phyloP scores from a whole-genome alignment of 2,797 vertebrate genomes.

The Clarias platycephalus region DNA sequence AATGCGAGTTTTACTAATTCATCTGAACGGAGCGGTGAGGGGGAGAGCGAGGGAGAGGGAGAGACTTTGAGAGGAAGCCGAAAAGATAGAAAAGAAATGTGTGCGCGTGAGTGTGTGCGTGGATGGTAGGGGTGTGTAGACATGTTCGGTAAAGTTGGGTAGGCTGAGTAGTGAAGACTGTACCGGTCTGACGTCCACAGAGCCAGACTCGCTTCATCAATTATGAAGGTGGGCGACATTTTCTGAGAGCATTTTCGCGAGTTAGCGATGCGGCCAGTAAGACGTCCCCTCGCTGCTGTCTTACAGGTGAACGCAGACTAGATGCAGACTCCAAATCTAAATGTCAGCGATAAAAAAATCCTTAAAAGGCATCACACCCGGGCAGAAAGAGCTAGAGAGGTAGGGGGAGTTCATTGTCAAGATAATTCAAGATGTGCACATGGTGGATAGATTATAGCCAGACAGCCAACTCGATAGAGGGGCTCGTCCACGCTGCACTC shows the following conservation, averaged over 20 bases:
- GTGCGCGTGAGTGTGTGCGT: slow-evolving; percentile 26
- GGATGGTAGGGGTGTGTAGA: slow-evolving; percentile 27
- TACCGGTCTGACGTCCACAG: slow-evolving; percentile 44
- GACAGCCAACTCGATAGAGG: slow-evolving; percentile 37
- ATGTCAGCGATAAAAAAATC: slow-evolving; percentile 35
- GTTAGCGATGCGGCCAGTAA: slow-evolving; percentile 48
- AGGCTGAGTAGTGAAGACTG: slow-evolving; percentile 37
- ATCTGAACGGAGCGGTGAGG: slow-evolving; percentile 51
- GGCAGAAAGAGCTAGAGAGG: slow-evolving; percentile 2
- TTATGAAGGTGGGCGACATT: slow-evolving; percentile 57
- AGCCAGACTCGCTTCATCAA: slow-evolving; percentile 53
- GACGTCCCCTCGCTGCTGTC: slow-evolving; percentile 36
- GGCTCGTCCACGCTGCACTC: slow-evolving; percentile 33
- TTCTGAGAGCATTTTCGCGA: slow-evolving; percentile 40
- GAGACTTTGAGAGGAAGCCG: slow-evolving; percentile 35
- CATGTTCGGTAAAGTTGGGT: slow-evolving; percentile 50
- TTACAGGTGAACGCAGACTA: slow-evolving; percentile 43
- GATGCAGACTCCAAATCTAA: slow-evolving; percentile 39
- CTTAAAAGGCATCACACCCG: slow-evolving; percentile 17
- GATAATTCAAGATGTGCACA: slow-evolving; percentile 44
- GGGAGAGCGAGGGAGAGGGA: slow-evolving; percentile 23
- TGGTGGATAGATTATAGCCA: slow-evolving; percentile 45
- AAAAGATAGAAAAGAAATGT: slow-evolving; percentile 18
- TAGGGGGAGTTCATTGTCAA: slow-evolving; percentile 27
- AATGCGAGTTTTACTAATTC: slow-evolving; percentile 63